Evolutionary conservation across 23 tunicate genomes (phyloP).

Genomic region (Halocynthia roretzi): DNA sequence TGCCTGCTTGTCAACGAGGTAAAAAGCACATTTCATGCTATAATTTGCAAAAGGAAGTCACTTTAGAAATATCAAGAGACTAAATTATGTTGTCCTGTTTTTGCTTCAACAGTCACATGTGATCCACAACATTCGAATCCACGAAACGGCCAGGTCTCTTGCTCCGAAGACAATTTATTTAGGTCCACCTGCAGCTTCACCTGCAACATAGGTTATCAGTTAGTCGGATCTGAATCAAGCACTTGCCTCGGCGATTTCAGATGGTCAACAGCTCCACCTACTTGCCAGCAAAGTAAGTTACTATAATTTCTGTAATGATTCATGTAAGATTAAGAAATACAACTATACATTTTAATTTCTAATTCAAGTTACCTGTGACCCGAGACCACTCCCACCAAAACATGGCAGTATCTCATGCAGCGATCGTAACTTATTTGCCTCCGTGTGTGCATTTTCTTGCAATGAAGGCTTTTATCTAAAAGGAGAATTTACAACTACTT

Average conservation of each 20-base stretch:
- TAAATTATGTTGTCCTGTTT: not conserved
- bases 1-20: conserved; percentile 22
- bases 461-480: conserved; percentile 30
- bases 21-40: not conserved
- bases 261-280: conserved; percentile 41
- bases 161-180: conserved; percentile 20
- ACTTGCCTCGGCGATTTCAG: conserved; percentile 21
- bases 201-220: conserved; percentile 31
- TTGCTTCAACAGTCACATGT: conserved; percentile 9
- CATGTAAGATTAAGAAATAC: no score
- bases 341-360: not conserved
- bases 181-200: conserved; percentile 34
- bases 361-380: not conserved
- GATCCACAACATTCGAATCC: conserved; percentile 3
- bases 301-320: not conserved
- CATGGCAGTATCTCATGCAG: conserved; percentile 15
- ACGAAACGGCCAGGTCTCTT: conserved; percentile 25
- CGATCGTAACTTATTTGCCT: conserved; percentile 20
- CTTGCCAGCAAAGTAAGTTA: conserved; percentile 26
- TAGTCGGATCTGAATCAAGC: conserved; percentile 15
- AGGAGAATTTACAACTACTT: conserved; percentile 21
- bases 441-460: conserved; percentile 33
- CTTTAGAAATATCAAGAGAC: no score
- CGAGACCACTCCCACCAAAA: not conserved
- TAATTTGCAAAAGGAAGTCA: no score